Conservation (phyloP, 2,888 invertebrate genomes). For the Achlya flavicornis region DNA sequence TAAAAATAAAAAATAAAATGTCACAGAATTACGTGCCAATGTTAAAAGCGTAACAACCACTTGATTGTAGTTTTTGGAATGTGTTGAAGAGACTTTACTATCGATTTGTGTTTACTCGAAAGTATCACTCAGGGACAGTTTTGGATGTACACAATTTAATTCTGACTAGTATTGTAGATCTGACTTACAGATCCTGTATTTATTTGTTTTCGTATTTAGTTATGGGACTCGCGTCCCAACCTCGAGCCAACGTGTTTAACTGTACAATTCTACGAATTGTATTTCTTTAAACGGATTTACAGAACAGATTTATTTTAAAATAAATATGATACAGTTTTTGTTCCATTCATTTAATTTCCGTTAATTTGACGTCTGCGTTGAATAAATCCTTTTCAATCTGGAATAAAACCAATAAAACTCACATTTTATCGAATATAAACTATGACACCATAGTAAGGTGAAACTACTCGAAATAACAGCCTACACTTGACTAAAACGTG, state of each 20-base stretch:
- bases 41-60: slow-evolving; percentile 4
- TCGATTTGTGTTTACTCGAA: not conserved
- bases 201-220: too few relatives aligned
- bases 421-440: not conserved
- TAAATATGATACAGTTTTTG: too few relatives aligned
- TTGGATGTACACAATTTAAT: not conserved
- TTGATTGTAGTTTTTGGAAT: slow-evolving; percentile 32
- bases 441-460: slow-evolving; percentile 32
- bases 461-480: slow-evolving; percentile 51
- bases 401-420: not conserved
- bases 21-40: not conserved
- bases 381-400: not conserved
- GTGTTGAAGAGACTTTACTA: slow-evolving; percentile 8
- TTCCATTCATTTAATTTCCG: too few relatives aligned
- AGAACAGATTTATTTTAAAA: too few relatives aligned
- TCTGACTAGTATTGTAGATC: too few relatives aligned
- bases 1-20: too few relatives aligned
- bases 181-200: too few relatives aligned
- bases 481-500: slow-evolving; percentile 67
- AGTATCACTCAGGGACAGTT: not conserved
- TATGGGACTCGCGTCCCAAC: too few relatives aligned
- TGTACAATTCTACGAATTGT: too few relatives aligned
- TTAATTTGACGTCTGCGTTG: too few relatives aligned
- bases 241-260: too few relatives aligned
- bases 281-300: too few relatives aligned